These are phyloP conservation scores for Arge pagana DNA, from an alignment of 2,888 invertebrate genomes.

Conservation along the genomic window DNA sequence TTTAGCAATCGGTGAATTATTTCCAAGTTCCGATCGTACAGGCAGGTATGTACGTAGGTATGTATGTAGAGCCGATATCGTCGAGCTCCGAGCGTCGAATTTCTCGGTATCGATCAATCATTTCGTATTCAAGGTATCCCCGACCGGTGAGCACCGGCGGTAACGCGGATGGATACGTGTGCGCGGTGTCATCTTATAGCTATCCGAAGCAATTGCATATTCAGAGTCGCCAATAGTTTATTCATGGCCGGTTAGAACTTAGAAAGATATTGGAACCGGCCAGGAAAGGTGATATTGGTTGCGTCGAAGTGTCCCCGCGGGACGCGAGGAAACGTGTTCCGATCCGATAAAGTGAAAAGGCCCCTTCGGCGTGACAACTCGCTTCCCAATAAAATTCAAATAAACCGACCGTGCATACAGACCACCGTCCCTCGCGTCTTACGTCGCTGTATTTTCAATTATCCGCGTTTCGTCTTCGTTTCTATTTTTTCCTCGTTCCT, in stretches of 20 bases:
- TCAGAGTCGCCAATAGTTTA: constrained; percentile 59
- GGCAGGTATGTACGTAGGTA: too few species aligned
- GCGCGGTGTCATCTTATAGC: constrained; percentile 26
- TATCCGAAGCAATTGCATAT: constrained; percentile 49
- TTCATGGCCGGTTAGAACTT: constrained; percentile 56
- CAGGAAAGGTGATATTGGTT: constrained; percentile 52
- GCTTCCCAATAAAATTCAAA: constrained; percentile 58
- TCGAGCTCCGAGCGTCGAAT: too few species aligned
- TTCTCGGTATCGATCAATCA: constrained; percentile 19
- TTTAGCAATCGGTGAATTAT: too few species aligned
- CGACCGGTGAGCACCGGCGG: background rate
- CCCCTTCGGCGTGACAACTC: constrained; percentile 46
- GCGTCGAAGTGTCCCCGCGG: constrained; percentile 58
- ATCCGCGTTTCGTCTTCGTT: constrained; percentile 12
- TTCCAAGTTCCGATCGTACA: too few species aligned
- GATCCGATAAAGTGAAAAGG: constrained; percentile 51
- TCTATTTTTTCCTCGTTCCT: constrained; percentile 1
- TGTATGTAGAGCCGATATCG: too few species aligned
- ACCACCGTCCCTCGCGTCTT: constrained; percentile 56
- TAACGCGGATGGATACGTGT: background rate
- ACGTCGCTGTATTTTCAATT: constrained; percentile 28
- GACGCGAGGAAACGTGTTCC: constrained; percentile 38
- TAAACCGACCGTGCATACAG: constrained; percentile 57
- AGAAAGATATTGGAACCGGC: constrained; percentile 57
- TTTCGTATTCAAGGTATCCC: constrained; percentile 13